These are phyloP conservation scores for Callipepla squamata DNA, from an alignment of 2,113 vertebrate genomes.

Conservation along the genomic window DNA sequence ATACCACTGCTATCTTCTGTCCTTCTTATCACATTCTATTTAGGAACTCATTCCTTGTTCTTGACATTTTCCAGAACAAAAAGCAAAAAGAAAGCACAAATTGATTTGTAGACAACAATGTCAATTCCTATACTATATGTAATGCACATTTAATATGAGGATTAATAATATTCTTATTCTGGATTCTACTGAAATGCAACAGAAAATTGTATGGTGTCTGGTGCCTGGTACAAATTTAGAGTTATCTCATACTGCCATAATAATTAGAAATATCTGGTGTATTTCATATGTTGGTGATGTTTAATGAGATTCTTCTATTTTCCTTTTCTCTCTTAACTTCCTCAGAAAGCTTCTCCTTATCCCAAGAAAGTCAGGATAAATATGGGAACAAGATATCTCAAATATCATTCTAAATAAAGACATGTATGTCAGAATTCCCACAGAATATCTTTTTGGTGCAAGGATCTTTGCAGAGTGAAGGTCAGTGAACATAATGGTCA, in stretches of 20 bases:
- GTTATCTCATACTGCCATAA: rapidly evolving
- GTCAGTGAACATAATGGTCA: background rate
- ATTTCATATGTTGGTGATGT: background rate
- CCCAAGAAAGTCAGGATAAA: background rate
- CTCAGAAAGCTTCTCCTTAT: background rate
- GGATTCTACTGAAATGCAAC: background rate
- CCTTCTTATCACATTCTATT: background rate
- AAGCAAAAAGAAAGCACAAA: background rate
- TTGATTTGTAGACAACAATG: background rate
- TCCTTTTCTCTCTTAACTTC: background rate
- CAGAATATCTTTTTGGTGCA: background rate
- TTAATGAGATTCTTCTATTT: background rate
- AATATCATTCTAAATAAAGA: background rate
- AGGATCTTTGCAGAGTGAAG: background rate
- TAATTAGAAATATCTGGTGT: rapidly evolving
- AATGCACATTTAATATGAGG: background rate
- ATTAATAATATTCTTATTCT: background rate
- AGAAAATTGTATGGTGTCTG: background rate
- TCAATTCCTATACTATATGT: background rate
- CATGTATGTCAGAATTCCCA: background rate
- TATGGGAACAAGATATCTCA: background rate
- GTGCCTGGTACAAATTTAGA: too few species aligned
- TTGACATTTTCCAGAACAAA: background rate
- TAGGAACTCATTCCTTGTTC: background rate
- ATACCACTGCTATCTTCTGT: background rate